Evolutionary conservation across 2,797 vertebrate genomes (phyloP).

Genomic region (Odontamblyopus lacepedii): DNA sequence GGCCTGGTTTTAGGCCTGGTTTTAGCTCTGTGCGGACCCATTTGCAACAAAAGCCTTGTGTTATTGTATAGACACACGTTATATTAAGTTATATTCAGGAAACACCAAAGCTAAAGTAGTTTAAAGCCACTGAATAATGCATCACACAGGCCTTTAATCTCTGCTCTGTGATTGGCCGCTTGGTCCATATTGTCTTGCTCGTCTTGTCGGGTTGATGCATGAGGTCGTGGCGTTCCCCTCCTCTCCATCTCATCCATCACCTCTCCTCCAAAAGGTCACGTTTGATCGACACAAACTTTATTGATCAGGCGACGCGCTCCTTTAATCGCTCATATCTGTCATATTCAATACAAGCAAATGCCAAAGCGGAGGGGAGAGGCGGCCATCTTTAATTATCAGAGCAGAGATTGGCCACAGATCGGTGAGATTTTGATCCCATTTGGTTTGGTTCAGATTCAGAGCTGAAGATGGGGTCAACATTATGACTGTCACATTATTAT

Average conservation of each 20-base stretch:
- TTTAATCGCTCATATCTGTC: slow-evolving; percentile 75
- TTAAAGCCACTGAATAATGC: neutral
- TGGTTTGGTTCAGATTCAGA: slow-evolving; percentile 26
- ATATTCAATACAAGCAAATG: slow-evolving; percentile 68
- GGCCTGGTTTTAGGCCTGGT: too few relatives aligned
- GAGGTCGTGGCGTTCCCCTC: slow-evolving; percentile 37
- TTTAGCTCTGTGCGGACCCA: too few relatives aligned
- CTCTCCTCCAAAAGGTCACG: slow-evolving; percentile 60
- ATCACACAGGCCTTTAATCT: neutral
- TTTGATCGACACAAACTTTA: slow-evolving; percentile 71
- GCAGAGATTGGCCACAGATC: slow-evolving; percentile 40
- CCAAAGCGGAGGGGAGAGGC: slow-evolving; percentile 55
- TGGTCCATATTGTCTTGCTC: neutral
- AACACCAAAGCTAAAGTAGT: neutral
- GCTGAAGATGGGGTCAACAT: slow-evolving; percentile 14
- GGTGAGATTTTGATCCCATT: slow-evolving; percentile 7
- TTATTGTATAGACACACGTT: too few relatives aligned
- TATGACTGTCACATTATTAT: slow-evolving; percentile 8
- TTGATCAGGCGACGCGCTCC: slow-evolving; percentile 63
- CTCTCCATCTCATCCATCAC: slow-evolving; percentile 59
- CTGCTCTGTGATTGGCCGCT: neutral
- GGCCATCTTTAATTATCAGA: slow-evolving; percentile 51
- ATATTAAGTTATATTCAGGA: neutral
- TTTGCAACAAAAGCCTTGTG: too few relatives aligned
- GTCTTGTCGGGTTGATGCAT: slow-evolving; percentile 44